Conservation (phyloP, 2,113 vertebrate species). For the Seriola aureovittata region DNA sequence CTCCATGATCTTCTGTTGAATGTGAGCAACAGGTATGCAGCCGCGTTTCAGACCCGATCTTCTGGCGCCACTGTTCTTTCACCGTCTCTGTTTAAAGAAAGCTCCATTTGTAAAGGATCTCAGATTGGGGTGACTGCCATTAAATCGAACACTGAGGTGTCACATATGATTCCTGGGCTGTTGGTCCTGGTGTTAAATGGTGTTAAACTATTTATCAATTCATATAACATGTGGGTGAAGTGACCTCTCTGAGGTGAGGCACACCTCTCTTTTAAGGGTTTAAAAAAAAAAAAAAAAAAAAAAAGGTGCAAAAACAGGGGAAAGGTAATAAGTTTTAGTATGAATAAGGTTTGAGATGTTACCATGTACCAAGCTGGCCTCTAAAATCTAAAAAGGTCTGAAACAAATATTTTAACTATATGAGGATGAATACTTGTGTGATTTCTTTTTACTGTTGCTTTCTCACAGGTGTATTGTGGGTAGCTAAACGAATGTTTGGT, state of each 20-base stretch:
- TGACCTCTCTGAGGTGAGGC: not conserved
- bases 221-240: constrained; percentile 11
- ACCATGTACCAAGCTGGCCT: not conserved
- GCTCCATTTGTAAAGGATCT: not conserved
- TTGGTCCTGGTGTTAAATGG: not conserved
- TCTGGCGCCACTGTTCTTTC: not conserved
- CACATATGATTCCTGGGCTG: constrained; percentile 8
- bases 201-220: not conserved
- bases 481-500: not conserved
- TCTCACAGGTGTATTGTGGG: not conserved
- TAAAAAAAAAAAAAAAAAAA: no score
- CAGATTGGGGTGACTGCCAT: not conserved
- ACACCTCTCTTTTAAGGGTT: not conserved
- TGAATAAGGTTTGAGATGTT: not conserved
- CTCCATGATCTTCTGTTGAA: constrained; percentile 76
- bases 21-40: constrained; percentile 77
- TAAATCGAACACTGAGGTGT: not conserved
- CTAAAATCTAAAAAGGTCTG: not conserved
- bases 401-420: not conserved
- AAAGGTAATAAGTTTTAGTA: not conserved
- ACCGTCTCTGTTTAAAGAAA: not conserved
- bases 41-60: not conserved
- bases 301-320: not conserved
- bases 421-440: not conserved
- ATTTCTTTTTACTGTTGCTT: not conserved